Conservation (phyloP, 2,888 invertebrate species). For the Tipula confusa region DNA sequence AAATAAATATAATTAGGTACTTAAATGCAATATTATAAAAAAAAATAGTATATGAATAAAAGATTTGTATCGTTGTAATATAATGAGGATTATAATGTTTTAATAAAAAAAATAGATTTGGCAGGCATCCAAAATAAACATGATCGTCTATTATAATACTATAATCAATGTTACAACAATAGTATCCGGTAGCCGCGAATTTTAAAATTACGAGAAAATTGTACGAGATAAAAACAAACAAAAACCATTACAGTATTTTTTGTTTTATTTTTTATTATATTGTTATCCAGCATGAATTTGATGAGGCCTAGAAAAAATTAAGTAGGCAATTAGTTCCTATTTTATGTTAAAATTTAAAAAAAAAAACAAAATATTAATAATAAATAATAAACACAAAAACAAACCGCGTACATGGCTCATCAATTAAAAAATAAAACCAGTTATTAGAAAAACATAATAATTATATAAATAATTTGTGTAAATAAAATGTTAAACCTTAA, state of each 20-base stretch:
- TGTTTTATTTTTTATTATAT: not conserved
- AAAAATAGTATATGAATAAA: not conserved
- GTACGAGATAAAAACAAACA: not conserved
- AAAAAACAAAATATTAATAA: no score
- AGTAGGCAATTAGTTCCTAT: constrained; percentile 3
- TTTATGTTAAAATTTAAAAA: not conserved
- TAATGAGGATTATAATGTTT: not conserved
- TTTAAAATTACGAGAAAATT: not conserved
- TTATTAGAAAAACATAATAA: not conserved
- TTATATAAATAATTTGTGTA: not conserved
- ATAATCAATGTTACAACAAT: not conserved
- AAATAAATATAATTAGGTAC: not conserved
- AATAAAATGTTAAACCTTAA: not conserved
- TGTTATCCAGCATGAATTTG: not conserved
- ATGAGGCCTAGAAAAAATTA: not conserved
- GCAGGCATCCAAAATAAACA: not conserved
- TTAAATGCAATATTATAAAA: not conserved
- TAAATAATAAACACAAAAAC: no score
- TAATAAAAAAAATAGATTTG: not conserved
- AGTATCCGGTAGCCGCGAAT: not conserved
- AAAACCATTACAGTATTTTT: constrained; percentile 7
- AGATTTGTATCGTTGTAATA: not conserved
- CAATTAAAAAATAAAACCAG: not conserved
- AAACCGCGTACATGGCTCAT: not conserved
- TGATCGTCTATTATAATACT: no score